Evolutionary conservation across 2,113 vertebrate species (phyloP).

Genomic region (Xiphias gladius): DNA sequence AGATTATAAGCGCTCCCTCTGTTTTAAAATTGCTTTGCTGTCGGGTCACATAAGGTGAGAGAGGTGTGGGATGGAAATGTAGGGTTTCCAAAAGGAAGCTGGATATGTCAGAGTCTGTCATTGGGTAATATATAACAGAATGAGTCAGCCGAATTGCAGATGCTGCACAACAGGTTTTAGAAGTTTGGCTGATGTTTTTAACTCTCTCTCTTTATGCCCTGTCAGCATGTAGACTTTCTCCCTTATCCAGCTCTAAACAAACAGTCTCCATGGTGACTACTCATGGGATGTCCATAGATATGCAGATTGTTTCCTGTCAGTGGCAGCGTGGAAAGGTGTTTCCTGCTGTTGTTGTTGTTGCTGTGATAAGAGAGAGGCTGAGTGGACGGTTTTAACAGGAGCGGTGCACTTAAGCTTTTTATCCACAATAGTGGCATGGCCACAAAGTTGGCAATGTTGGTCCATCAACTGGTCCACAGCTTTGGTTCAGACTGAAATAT

Average conservation of each 20-base stretch:
- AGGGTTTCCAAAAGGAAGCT: not conserved
- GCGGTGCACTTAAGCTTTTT: not conserved
- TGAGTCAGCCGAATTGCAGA: not conserved
- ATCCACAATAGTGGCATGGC: not conserved
- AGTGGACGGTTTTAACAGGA: conserved; percentile 41
- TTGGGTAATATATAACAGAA: not conserved
- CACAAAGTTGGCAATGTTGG: no score
- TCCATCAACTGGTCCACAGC: no score
- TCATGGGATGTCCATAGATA: conserved; percentile 63
- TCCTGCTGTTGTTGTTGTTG: conserved; percentile 68
- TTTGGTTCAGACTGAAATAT: not conserved
- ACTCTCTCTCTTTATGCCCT: not conserved
- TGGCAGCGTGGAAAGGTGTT: conserved; percentile 55
- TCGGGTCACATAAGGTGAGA: conserved; percentile 5
- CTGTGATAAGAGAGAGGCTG: conserved; percentile 57
- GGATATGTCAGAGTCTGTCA: not conserved
- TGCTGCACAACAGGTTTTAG: not conserved
- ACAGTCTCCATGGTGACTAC: conserved; percentile 58
- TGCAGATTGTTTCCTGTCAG: conserved; percentile 72
- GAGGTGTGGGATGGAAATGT: not conserved
- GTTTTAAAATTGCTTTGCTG: conserved; percentile 28
- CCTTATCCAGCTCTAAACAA: conserved; percentile 46
- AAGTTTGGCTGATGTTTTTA: not conserved
- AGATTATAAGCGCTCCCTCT: conserved; percentile 38
- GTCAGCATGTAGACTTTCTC: not conserved